Conservation (phyloP, 2,113 vertebrate species). For the Heterochromis multidens region DNA sequence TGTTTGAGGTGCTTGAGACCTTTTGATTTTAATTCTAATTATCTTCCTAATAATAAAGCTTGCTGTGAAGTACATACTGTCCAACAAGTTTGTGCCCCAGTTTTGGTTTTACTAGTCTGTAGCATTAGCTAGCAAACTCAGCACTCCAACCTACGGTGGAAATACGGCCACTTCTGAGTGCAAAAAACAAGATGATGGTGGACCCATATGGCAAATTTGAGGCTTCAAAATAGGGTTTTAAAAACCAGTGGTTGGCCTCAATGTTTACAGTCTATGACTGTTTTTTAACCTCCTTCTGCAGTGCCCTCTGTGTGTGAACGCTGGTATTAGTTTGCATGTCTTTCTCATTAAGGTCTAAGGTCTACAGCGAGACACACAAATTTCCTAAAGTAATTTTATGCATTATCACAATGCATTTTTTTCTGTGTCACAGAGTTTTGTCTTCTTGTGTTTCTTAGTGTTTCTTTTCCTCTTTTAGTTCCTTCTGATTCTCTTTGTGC, state of each 20-base stretch:
- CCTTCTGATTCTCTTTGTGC: background rate
- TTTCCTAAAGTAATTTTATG: no score
- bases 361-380: no score
- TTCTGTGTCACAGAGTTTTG: no score
- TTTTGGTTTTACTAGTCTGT: background rate
- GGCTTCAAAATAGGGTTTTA: background rate
- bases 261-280: background rate
- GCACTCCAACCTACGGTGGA: background rate
- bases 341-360: background rate
- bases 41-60: background rate
- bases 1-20: background rate
- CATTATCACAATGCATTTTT: no score
- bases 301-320: background rate
- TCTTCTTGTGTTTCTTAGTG: accelerated
- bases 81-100: background rate
- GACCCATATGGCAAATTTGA: background rate
- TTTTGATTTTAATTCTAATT: background rate
- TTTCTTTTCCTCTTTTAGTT: background rate
- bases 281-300: background rate
- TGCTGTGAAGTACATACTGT: background rate
- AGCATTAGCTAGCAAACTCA: background rate
- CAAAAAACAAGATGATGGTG: no score
- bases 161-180: background rate
- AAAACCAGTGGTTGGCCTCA: no score
- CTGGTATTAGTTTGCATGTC: background rate